These are phyloP conservation scores for Pseudomyrmex concolor DNA, from an alignment of 1,140 invertebrate species.

Conservation along the genomic window DNA sequence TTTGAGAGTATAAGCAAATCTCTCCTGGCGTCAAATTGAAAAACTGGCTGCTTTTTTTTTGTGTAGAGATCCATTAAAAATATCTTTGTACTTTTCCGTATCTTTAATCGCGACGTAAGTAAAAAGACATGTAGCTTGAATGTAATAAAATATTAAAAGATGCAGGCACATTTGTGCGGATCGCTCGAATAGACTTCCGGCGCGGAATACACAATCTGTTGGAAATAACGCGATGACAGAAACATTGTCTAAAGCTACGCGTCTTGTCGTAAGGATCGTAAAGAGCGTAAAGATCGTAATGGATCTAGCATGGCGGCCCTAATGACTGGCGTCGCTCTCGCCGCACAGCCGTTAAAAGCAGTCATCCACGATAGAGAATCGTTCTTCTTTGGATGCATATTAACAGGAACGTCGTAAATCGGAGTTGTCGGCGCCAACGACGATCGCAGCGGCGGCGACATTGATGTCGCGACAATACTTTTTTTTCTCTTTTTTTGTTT, in stretches of 20 bases:
- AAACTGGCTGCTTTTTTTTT: neutral
- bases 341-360: constrained; percentile 40
- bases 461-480: constrained; percentile 12
- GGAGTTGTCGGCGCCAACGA: constrained; percentile 34
- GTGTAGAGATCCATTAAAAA: neutral
- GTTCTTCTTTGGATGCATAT: constrained; percentile 41
- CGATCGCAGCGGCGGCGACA: neutral
- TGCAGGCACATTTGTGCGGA: neutral
- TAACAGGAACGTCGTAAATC: constrained; percentile 62
- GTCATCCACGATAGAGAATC: constrained; percentile 51
- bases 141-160: neutral
- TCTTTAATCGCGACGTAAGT: neutral
- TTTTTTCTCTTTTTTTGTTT: neutral
- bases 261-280: constrained; percentile 12
- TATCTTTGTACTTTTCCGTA: neutral
- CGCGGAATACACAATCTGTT: neutral
- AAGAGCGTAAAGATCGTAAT: constrained; percentile 56
- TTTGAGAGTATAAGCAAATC: too few relatives aligned
- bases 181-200: neutral
- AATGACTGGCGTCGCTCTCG: constrained; percentile 50
- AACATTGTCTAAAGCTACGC: neutral
- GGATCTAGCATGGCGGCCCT: constrained; percentile 18
- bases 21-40: neutral
- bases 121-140: neutral
- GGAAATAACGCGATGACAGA: neutral